phyloP scores from a whole-genome alignment of 1,140 invertebrate genomes.

The Trichomalopsis sarcophagae region DNA sequence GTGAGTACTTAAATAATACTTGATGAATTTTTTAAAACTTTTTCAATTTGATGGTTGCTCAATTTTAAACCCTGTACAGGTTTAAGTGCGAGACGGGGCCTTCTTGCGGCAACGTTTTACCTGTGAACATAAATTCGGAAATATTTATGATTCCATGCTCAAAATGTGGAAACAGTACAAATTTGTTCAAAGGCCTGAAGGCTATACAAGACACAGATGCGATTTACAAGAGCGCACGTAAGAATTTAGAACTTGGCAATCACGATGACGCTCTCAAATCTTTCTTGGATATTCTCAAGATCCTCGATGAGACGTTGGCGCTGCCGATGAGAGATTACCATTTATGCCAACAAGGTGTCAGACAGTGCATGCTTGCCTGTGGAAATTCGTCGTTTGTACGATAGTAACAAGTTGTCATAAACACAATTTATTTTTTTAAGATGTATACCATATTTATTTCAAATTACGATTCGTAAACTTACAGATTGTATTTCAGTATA shows the following conservation, averaged over 20 bases:
- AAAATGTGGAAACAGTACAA: conserved; percentile 82
- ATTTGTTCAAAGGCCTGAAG: conserved; percentile 86
- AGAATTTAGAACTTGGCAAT: conserved; percentile 79
- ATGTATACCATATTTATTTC: conserved; percentile 44
- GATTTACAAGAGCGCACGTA: conserved; percentile 80
- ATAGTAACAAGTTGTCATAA: neutral
- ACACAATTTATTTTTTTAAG: conserved; percentile 31
- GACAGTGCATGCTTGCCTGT: conserved; percentile 82
- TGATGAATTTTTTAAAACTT: neutral
- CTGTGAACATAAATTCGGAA: conserved; percentile 79
- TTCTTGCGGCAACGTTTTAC: conserved; percentile 79
- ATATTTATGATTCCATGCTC: conserved; percentile 83
- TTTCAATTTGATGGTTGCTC: neutral
- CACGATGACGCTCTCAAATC: conserved; percentile 80
- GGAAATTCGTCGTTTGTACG: conserved; percentile 75
- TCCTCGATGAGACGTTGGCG: conserved; percentile 82
- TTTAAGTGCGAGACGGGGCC: conserved; percentile 78
- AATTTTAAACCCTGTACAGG: conserved; percentile 55
- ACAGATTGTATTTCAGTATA: conserved; percentile 45
- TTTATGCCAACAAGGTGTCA: conserved; percentile 86
- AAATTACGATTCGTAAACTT: conserved; percentile 48
- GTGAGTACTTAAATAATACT: conserved; percentile 51
- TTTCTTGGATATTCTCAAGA: conserved; percentile 81
- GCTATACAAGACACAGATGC: conserved; percentile 84
- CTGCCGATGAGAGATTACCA: conserved; percentile 89